Percentiles rank a stretch among this genome's conserved stretches.
These are phyloP conservation scores for Cheilosia vernalis DNA, from an alignment of 2,888 invertebrate species.

Conservation along the genomic window DNA sequence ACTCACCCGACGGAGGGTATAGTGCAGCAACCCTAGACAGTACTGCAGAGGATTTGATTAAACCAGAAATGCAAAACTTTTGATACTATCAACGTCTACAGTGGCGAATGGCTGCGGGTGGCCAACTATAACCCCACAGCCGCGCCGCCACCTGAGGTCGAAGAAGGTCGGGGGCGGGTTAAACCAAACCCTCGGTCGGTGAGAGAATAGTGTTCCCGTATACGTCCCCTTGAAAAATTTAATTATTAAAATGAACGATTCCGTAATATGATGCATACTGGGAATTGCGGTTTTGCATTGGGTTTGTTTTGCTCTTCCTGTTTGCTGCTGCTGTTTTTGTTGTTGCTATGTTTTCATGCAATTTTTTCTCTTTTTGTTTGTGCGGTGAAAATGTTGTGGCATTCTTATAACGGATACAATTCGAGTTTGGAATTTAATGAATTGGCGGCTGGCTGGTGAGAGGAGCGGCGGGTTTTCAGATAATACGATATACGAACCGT, in stretches of 20 bases:
- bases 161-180: conserved; percentile 14
- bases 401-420: conserved; percentile 33
- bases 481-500: background rate
- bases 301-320: conserved; percentile 62
- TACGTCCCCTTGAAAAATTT: conserved; percentile 71
- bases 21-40: conserved; percentile 31
- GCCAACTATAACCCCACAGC: background rate
- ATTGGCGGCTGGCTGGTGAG: background rate
- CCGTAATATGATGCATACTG: conserved; percentile 74
- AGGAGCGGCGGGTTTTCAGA: background rate
- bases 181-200: conserved; percentile 22
- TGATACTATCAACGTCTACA: conserved; percentile 63
- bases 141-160: conserved; percentile 34
- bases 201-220: conserved; percentile 44
- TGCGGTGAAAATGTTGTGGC: conserved; percentile 71
- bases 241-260: conserved; percentile 75
- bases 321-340: conserved; percentile 28
- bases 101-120: conserved; percentile 14
- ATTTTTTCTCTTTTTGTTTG: conserved; percentile 13
- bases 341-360: background rate
- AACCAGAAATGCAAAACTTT: conserved; percentile 71
- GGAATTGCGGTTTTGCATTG: conserved; percentile 70
- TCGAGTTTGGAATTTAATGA: conserved; percentile 40
- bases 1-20: conserved; percentile 16
- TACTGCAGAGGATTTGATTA: conserved; percentile 74